phyloP scores from a whole-genome alignment of 1,140 invertebrate genomes.

The Ooceraea biroi region DNA sequence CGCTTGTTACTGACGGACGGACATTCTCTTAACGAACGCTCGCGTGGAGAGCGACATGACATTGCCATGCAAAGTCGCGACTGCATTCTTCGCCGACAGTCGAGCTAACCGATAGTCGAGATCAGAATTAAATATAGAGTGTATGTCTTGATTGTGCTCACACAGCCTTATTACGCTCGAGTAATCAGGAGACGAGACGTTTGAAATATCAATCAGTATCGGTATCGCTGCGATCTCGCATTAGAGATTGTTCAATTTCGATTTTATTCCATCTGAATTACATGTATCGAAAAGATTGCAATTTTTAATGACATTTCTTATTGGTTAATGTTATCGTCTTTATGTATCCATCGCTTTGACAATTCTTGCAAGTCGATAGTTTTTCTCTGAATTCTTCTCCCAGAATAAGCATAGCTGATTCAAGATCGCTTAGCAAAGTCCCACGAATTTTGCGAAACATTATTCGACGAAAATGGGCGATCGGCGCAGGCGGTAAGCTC shows the following conservation, averaged over 20 bases:
- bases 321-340: no score
- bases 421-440: no score
- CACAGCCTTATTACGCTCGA: neutral
- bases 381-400: no score
- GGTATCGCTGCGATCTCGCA: neutral
- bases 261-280: no score
- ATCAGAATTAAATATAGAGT: neutral
- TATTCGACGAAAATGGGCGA: conserved; percentile 8
- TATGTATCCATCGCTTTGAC: no score
- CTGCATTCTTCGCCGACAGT: conserved; percentile 2
- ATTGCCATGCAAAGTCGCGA: conserved; percentile 16
- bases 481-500: conserved; percentile 16
- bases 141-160: neutral
- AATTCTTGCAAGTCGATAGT: no score
- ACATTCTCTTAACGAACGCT: conserved; percentile 57
- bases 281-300: no score
- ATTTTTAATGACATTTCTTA: no score
- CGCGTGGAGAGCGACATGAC: conserved; percentile 35
- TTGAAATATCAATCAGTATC: neutral
- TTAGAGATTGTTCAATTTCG: no score
- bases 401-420: no score
- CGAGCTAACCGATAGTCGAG: neutral
- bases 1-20: conserved; percentile 45
- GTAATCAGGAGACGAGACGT: neutral
- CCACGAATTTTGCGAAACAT: no score